Evolutionary conservation across 2,888 invertebrate genomes (phyloP), one percentile per base, ranked within the genome.

Genomic region (Torymus auratus): DNA sequence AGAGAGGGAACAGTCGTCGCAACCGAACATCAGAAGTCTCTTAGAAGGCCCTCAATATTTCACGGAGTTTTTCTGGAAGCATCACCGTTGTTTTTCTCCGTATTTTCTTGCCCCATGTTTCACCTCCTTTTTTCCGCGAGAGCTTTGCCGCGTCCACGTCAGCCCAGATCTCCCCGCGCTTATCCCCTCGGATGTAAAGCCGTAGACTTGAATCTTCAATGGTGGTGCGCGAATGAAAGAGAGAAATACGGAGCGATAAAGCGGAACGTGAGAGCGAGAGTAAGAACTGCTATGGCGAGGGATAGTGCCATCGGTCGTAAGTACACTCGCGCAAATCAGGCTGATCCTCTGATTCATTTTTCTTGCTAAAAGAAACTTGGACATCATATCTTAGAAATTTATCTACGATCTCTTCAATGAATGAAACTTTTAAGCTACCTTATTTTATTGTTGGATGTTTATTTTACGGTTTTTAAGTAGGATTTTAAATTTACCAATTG

Each of bases 1-100:
- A 62, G 62, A 15, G 28, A 7, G 17, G 15, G 61, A 41, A n/a
- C 53, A 62, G 61, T 67, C 67, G 56, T 64, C 20, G 80, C 58
- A 60, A 82, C 84, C 84, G 85, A 87, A 88, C 88, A 88, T 79
- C 86, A 87, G 86, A 88, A 88, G 86, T 87, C 87, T 89, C 85
- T 88, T 86, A 85, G 83, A 77, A 83, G 83, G 74, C 84, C 84
- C 85, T 88, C 86, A 86, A 89, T 89, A 89, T 88, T 88, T 88
- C 85, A 88, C 82, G 84, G 85, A 87, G 84, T 86, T 87, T 86
- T 87, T 86, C 85, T 55, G 28, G 20, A 71, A 41, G 58, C 58
- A 60, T 61, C 52, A 15, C 50, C 50, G 20, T 28, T 60, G 50
- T 50, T 3, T 58, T 15, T 60, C 53, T 56, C 0, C 52, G 13